Conservation (phyloP, 2,888 invertebrate species). For the Ophonus ardosiacus region DNA sequence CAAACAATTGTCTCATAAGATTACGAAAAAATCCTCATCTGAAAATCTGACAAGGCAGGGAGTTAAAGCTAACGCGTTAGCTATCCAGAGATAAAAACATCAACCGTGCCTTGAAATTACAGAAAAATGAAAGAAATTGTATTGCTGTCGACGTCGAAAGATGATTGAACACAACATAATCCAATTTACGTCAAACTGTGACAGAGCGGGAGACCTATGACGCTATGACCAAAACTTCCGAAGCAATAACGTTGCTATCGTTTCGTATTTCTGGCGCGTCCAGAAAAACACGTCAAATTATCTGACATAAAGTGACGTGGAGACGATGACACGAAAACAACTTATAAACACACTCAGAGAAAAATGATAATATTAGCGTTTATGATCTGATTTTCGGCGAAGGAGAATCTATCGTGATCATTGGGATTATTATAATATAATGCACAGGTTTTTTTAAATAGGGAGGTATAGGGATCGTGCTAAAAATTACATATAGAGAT, state of each 20-base stretch:
- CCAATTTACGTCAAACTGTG: constrained; percentile 33
- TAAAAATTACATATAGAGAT: too few relatives aligned
- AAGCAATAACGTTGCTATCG: not conserved
- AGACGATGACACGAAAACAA: not conserved
- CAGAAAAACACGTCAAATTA: constrained; percentile 16
- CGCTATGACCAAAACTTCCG: constrained; percentile 3
- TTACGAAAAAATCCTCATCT: too few relatives aligned
- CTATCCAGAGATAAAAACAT: constrained; percentile 1
- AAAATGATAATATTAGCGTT: not conserved
- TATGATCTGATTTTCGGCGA: too few relatives aligned
- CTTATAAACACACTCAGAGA: not conserved
- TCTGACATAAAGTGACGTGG: not conserved
- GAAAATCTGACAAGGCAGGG: not conserved
- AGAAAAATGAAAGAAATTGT: constrained; percentile 5
- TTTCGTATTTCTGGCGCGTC: not conserved
- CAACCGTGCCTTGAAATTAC: constrained; percentile 7
- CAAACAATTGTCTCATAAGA: too few relatives aligned
- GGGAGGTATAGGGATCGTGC: too few relatives aligned
- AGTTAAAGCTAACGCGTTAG: not conserved
- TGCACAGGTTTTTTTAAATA: too few relatives aligned
- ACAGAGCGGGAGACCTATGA: not conserved
- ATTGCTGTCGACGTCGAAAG: constrained; percentile 5
- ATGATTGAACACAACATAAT: constrained; percentile 41
- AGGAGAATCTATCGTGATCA: too few relatives aligned
- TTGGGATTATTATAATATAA: too few relatives aligned